Evolutionary conservation across 2,888 invertebrate species (phyloP).

Genomic region (Mayetiola destructor): DNA sequence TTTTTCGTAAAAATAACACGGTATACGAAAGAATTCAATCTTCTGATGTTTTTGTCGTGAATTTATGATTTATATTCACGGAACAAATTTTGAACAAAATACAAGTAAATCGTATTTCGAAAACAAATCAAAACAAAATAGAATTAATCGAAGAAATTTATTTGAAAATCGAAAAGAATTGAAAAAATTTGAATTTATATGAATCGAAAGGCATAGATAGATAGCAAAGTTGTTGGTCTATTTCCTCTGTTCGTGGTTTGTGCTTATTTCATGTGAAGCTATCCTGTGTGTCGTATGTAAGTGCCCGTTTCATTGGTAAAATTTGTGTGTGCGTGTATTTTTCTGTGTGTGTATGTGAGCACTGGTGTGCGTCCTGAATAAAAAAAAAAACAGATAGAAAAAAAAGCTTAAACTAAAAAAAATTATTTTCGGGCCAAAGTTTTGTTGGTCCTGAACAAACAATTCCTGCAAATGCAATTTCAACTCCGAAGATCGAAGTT

Average conservation of each 20-base stretch:
- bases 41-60: too few species aligned
- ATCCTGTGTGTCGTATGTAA: neutral
- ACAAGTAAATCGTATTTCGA: neutral
- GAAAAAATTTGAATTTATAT: neutral
- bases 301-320: neutral
- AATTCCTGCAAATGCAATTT: too few species aligned
- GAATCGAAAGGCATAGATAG: neutral
- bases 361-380: neutral
- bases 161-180: neutral
- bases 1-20: too few species aligned
- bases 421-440: too few species aligned
- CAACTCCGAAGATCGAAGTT: too few species aligned
- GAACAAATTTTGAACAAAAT: neutral
- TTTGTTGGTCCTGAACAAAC: too few species aligned
- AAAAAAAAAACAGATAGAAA: too few species aligned
- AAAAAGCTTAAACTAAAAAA: too few species aligned
- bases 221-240: slow-evolving; percentile 11
- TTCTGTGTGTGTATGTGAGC: neutral
- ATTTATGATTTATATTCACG: neutral
- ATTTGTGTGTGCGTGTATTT: neutral
- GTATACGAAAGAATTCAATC: too few species aligned
- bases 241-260: neutral
- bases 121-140: neutral
- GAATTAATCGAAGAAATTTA: neutral
- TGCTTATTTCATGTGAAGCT: neutral